A percentile compares a stretch with the other conserved stretches of the same genome.
Conservation (phyloP, 2,113 vertebrate species). For the Corydoras maculifer region DNA sequence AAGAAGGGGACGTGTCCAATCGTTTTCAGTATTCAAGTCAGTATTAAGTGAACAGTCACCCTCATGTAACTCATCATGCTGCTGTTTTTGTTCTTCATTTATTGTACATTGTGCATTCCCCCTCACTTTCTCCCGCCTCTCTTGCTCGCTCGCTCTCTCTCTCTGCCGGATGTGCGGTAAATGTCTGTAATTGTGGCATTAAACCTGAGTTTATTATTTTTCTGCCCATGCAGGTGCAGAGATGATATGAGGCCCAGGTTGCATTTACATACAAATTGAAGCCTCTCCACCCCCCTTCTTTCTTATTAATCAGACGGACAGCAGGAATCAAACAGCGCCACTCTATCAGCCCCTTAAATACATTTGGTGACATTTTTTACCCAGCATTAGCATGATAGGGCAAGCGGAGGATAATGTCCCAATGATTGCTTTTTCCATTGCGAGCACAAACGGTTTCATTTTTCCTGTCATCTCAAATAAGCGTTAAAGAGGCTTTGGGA, state of each 20-base stretch:
- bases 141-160: conserved; percentile 43
- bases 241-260: conserved; percentile 93
- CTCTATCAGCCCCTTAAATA: conserved; percentile 99
- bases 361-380: conserved; percentile 99
- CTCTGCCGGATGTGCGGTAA: conserved; percentile 85
- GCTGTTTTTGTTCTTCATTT: conserved; percentile 7
- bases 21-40: too few relatives aligned
- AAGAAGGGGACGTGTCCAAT: too few relatives aligned
- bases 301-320: conserved; percentile 98
- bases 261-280: conserved; percentile 99
- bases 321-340: conserved; percentile 98
- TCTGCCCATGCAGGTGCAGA: conserved; percentile 93
- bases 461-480: conserved; percentile 99
- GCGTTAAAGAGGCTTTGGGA: conserved; percentile 99
- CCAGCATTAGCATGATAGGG: conserved; percentile 99
- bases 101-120: neutral
- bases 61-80: neutral
- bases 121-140: conserved; percentile 33
- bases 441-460: conserved; percentile 99
- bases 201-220: conserved; percentile 99
- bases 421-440: conserved; percentile 99
- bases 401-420: conserved; percentile 99
- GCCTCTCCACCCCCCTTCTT: conserved; percentile 76
- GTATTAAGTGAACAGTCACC: too few relatives aligned
- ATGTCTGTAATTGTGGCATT: conserved; percentile 99